These are phyloP conservation scores for Yponomeuta sedellus DNA, from an alignment of 2,888 invertebrate species.

Conservation along the genomic window DNA sequence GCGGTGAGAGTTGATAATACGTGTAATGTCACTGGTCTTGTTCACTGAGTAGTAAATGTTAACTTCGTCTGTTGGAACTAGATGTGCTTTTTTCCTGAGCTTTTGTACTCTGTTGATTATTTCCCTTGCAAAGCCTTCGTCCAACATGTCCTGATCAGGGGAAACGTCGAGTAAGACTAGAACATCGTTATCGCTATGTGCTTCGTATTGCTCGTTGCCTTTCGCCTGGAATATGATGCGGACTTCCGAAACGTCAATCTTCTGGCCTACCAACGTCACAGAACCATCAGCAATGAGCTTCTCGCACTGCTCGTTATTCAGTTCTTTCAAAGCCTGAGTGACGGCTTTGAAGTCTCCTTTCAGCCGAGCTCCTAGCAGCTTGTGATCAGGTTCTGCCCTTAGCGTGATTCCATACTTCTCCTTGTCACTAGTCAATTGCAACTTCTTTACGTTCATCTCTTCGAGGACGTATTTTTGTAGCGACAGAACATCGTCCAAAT, in stretches of 20 bases:
- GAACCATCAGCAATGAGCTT: constrained; percentile 82
- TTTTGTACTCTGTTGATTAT: constrained; percentile 97
- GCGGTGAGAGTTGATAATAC: constrained; percentile 82
- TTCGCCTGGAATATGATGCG: constrained; percentile 88
- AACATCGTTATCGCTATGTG: constrained; percentile 92
- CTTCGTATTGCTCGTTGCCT: constrained; percentile 86
- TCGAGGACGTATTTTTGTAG: constrained; percentile 91
- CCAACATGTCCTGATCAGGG: constrained; percentile 91
- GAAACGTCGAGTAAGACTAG: constrained; percentile 92
- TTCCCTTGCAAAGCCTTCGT: constrained; percentile 97
- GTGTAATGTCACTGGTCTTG: constrained; percentile 77
- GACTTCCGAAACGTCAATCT: constrained; percentile 85
- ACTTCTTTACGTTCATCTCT: constrained; percentile 92
- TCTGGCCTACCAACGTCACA: constrained; percentile 85
- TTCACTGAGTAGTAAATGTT: constrained; percentile 84
- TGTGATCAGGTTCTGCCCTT: constrained; percentile 96
- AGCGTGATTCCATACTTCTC: constrained; percentile 93
- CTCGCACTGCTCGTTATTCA: constrained; percentile 87
- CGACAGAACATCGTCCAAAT: constrained; percentile 85
- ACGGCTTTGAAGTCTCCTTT: constrained; percentile 94
- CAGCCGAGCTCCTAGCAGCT: constrained; percentile 89
- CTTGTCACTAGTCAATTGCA: constrained; percentile 93
- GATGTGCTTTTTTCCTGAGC: constrained; percentile 93
- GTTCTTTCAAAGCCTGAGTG: constrained; percentile 85
- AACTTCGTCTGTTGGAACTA: constrained; percentile 94